Evolutionary conservation across 1,140 invertebrate species (phyloP).

Genomic region (Ceratitis capitata): DNA sequence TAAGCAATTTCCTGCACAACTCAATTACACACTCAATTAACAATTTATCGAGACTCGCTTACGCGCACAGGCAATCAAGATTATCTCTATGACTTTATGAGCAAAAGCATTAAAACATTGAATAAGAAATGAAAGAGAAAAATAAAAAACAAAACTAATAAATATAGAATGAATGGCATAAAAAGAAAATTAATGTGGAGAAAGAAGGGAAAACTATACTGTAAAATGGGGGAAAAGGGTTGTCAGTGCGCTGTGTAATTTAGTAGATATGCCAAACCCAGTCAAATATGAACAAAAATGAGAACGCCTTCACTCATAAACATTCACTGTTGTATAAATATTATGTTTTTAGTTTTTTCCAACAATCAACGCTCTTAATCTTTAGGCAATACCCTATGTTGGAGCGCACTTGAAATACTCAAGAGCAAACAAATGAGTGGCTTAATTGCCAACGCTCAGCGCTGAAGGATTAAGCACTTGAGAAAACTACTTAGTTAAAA

Average conservation of each 20-base stretch:
- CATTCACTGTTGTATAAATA: not conserved
- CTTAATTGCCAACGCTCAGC: not conserved
- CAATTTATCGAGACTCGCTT: conserved; percentile 16
- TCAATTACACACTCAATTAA: conserved; percentile 34
- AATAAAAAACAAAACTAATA: not conserved
- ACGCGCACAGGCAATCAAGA: not conserved
- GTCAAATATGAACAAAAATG: too few relatives aligned
- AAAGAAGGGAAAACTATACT: not conserved
- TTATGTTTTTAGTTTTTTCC: not conserved
- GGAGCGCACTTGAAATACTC: not conserved
- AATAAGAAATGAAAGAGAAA: too few relatives aligned
- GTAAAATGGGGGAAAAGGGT: not conserved
- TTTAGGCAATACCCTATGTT: not conserved
- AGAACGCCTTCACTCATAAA: too few relatives aligned
- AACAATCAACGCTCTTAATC: not conserved
- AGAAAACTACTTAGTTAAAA: not conserved
- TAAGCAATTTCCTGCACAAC: conserved; percentile 16
- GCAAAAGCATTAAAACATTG: not conserved
- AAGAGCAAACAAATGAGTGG: not conserved
- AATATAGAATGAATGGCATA: not conserved
- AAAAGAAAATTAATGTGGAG: not conserved
- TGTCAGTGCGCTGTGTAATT: not conserved
- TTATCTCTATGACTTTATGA: conserved; percentile 25
- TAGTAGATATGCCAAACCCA: too few relatives aligned
- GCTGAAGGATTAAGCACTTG: not conserved